Conservation (phyloP, 2,888 invertebrate genomes). For the Diarsia rubi region DNA sequence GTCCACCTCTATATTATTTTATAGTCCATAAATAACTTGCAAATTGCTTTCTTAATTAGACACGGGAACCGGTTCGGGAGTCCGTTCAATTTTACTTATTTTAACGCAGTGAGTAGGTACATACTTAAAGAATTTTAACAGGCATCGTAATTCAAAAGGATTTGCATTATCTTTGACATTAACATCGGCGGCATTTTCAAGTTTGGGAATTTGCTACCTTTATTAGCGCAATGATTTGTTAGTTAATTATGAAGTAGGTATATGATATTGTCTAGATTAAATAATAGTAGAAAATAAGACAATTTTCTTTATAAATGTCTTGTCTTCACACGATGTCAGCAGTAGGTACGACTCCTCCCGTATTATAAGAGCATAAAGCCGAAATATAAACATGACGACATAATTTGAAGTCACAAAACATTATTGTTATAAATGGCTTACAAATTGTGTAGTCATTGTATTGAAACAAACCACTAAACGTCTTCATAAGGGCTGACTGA, state of each 20-base stretch:
- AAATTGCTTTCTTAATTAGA: slow-evolving; percentile 89
- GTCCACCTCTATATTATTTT: slow-evolving; percentile 79
- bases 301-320: background rate
- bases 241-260: too few relatives aligned
- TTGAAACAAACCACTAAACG: background rate
- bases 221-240: too few relatives aligned
- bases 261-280: too few relatives aligned
- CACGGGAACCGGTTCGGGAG: slow-evolving; percentile 76
- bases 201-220: slow-evolving; percentile 8
- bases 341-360: background rate
- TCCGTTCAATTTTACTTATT: slow-evolving; percentile 74
- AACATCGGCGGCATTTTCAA: slow-evolving; percentile 18
- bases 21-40: slow-evolving; percentile 87
- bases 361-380: background rate
- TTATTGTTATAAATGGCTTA: background rate
- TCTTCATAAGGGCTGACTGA: background rate
- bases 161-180: slow-evolving; percentile 61
- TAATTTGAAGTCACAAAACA: background rate
- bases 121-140: slow-evolving; percentile 66
- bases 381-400: background rate
- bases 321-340: background rate
- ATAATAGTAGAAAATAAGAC: too few relatives aligned
- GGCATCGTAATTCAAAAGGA: slow-evolving; percentile 62
- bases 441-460: background rate
- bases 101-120: slow-evolving; percentile 54